Conservation (phyloP, 1,140 invertebrate species). For the Procambarus virginalis region DNA sequence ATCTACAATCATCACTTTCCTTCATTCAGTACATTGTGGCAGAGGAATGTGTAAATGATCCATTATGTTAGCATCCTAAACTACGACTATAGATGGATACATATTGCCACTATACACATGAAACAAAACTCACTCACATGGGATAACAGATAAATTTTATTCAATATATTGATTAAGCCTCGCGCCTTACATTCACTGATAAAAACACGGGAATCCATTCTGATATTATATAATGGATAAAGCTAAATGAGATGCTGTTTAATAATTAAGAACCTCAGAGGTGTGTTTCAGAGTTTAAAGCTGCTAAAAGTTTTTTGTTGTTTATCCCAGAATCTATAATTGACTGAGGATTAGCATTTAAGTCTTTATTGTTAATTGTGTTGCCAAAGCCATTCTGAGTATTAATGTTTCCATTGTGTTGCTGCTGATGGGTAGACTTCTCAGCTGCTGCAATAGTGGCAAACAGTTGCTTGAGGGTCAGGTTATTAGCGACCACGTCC, state of each 20-base stretch:
- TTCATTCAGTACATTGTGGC: not conserved
- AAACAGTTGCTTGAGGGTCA: constrained; percentile 57
- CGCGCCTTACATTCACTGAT: not conserved
- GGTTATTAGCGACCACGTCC: constrained; percentile 48
- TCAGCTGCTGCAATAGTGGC: constrained; percentile 43
- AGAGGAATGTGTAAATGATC: not conserved
- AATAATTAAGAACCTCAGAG: constrained; percentile 22
- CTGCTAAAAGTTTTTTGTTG: constrained; percentile 25
- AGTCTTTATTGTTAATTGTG: constrained; percentile 59
- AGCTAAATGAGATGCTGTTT: not conserved
- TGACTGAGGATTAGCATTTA: constrained; percentile 59
- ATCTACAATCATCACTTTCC: not conserved
- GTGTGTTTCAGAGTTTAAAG: constrained; percentile 42
- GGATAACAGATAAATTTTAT: not conserved
- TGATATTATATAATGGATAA: not conserved
- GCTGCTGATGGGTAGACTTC: constrained; percentile 49
- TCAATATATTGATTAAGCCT: not conserved
- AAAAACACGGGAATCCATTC: not conserved
- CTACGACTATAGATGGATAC: not conserved
- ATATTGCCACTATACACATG: not conserved
- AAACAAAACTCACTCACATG: not conserved
- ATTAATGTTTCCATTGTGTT: constrained; percentile 50
- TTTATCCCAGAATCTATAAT: constrained; percentile 42
- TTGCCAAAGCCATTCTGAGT: constrained; percentile 60
- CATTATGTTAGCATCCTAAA: not conserved